phyloP scores from a whole-genome alignment of 64 coral and sea anemone species.

The Stichodactyla mertensii region DNA sequence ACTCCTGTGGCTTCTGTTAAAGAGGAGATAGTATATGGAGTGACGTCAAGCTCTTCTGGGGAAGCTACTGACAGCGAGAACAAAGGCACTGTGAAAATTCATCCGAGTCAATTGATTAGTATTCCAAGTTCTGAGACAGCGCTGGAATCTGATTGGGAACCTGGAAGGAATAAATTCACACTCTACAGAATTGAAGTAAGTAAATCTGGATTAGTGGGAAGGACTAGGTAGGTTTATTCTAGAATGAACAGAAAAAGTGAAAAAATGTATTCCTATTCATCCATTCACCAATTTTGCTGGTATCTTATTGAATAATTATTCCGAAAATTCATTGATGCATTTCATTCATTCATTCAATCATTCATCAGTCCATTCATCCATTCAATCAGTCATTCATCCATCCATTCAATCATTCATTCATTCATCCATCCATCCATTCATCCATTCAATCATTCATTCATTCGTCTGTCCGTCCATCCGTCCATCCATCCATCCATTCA shows the following conservation, averaged over 20 bases:
- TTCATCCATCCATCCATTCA: background rate
- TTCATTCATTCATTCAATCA: too few relatives aligned
- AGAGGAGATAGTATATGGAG: constrained; percentile 36
- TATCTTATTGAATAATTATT: too few relatives aligned
- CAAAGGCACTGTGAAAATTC: constrained; percentile 44
- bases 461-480: background rate
- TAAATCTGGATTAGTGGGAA: too few relatives aligned
- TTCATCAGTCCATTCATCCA: too few relatives aligned
- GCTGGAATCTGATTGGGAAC: constrained; percentile 58
- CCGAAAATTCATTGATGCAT: too few relatives aligned
- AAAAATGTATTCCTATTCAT: too few relatives aligned
- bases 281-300: too few relatives aligned
- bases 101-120: constrained; percentile 64
- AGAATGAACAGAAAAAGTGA: too few relatives aligned
- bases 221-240: too few relatives aligned
- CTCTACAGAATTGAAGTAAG: constrained; percentile 80
- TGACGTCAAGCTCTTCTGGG: background rate
- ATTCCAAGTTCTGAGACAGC: constrained; percentile 66
- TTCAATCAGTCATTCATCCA: too few relatives aligned
- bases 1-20: constrained; percentile 3
- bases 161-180: constrained; percentile 85
- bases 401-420: too few relatives aligned
- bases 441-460: background rate
- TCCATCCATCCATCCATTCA: too few relatives aligned
- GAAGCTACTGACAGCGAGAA: background rate